phyloP scores from a whole-genome alignment of 2,888 invertebrate species.

The Malthinus seriepunctatus region DNA sequence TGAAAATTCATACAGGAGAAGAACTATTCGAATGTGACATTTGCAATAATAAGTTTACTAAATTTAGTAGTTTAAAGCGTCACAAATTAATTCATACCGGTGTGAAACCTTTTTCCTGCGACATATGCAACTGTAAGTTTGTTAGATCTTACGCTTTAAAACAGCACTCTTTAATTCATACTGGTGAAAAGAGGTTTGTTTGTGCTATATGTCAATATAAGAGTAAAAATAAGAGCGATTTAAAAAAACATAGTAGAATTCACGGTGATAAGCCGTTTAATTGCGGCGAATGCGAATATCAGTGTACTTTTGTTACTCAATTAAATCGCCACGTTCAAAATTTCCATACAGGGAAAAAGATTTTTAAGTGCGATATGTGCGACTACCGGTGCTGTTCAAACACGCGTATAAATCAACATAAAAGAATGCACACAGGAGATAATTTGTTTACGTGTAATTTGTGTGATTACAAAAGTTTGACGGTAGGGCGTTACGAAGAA shows the following conservation, averaged over 20 bases:
- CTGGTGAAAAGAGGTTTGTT: neutral
- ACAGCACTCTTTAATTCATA: too few relatives aligned
- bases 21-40: too few relatives aligned
- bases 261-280: neutral
- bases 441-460: neutral
- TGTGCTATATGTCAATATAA: neutral
- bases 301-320: neutral
- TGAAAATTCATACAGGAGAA: too few relatives aligned
- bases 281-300: neutral
- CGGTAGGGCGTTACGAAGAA: neutral
- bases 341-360: neutral
- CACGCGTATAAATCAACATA: neutral
- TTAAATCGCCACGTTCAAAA: neutral
- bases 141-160: too few relatives aligned
- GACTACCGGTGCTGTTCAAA: neutral
- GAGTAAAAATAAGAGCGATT: neutral
- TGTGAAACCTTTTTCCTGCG: too few relatives aligned
- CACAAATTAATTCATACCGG: too few relatives aligned
- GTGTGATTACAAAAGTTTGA: neutral
- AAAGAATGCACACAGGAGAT: neutral
- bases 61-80: too few relatives aligned
- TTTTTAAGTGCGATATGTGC: neutral
- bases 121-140: too few relatives aligned
- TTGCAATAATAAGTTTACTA: too few relatives aligned
- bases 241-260: neutral